Base-by-base conservation (phyloP, 2,113 vertebrate species). In the Leuciscus idus region DNA sequence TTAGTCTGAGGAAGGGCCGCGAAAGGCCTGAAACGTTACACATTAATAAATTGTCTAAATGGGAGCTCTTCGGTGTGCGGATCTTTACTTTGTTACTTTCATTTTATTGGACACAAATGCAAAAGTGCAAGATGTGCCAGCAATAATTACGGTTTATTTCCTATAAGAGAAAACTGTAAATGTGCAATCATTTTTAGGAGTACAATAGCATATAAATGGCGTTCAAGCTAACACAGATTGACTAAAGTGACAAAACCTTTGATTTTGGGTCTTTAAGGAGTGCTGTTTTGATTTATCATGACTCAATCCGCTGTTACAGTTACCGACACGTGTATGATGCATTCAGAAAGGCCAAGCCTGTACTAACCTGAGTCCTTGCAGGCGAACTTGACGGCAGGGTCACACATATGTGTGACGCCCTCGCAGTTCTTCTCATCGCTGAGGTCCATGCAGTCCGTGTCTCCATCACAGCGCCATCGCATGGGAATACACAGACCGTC, bases 381-480 rank as follows among this genome's bases (percentile, higher is more conserved):
- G 93, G 96, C 96, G 4, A 99, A 99, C 90, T 99, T 98, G 87
- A 97, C 96, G 0, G 96, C 95, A 4, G 97, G 96, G 93, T 99
- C 97, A 5, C 98, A 99, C 88, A 96, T 96, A 0, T 97, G 96
- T 9, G 97, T 99, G 88, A 98, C 96, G 0, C 98, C 98, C 89
- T 99, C 97, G 0, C 98, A 99, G 93, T 95, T 97, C 91, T 96
- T 98, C 93, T 99, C 98, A 0, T 99, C 98, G 0, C 97, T 99
- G 75, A 97, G 96, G 90, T 99, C 98, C 96, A 99, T 98, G 76
- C 98, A 99, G 92, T 99, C 98, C 0, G 97, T 97, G 93, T 99
- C 98, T 0, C 98, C 98, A 0, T 99, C 98, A 0, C 98, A 99
- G 84, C 96, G 97, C 98, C 98, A 99, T 83, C 98, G 96, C 95